Percentiles rank a stretch among this genome's conserved stretches.
phyloP scores from a whole-genome alignment of 2,797 vertebrate genomes.

The Anguilla megastoma region DNA sequence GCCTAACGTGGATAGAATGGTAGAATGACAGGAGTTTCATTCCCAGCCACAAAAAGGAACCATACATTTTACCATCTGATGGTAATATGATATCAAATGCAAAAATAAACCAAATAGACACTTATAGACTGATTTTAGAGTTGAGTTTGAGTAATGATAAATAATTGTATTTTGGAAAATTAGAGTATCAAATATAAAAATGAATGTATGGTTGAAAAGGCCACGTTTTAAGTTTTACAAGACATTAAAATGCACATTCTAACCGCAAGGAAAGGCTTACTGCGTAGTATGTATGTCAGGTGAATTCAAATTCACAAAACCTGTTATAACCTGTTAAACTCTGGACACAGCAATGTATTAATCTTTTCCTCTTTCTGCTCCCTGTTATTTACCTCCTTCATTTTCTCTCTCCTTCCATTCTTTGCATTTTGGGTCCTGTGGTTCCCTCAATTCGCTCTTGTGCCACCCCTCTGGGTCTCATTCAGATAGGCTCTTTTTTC shows the following conservation, averaged over 20 bases:
- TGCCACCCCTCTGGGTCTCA: not conserved
- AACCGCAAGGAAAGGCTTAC: not conserved
- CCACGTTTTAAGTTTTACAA: not conserved
- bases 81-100: not conserved
- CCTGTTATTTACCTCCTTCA: not conserved
- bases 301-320: not conserved
- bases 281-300: not conserved
- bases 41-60: not conserved
- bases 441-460: not conserved
- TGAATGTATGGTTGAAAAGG: not conserved
- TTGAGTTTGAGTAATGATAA: too few species aligned
- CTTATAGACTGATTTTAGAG: not conserved
- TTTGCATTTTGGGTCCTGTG: not conserved
- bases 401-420: not conserved
- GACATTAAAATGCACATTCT: not conserved
- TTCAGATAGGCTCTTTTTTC: not conserved
- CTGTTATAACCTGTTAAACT: not conserved
- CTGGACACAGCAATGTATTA: not conserved
- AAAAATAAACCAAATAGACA: not conserved
- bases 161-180: not conserved
- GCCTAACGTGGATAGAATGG: not conserved
- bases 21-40: not conserved
- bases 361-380: not conserved
- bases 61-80: not conserved
- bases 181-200: not conserved